These are phyloP conservation scores for Plestiodon gilberti DNA, from an alignment of 2,113 vertebrate genomes.

Conservation along the genomic window DNA sequence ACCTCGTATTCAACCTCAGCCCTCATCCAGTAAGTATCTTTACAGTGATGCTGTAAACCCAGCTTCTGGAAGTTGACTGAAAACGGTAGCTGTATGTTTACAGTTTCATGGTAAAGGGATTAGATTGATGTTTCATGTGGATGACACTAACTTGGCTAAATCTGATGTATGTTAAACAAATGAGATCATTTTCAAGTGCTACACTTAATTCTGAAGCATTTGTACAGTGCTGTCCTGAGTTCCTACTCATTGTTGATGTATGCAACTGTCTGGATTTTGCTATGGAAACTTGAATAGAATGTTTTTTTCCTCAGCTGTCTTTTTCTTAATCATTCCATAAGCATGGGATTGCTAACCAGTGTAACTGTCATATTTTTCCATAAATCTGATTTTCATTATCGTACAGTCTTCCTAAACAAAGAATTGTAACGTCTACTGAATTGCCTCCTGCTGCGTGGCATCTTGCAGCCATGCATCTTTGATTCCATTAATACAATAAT, in stretches of 20 bases:
- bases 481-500: not conserved
- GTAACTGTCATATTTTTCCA: not conserved
- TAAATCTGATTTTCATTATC: not conserved
- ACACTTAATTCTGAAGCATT: not conserved
- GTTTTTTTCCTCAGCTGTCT: not conserved
- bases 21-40: constrained; percentile 90
- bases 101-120: constrained; percentile 40
- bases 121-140: constrained; percentile 5
- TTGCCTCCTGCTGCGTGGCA: not conserved
- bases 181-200: not conserved
- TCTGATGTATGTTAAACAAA: not conserved
- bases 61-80: not conserved
- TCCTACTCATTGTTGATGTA: not conserved
- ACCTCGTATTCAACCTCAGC: constrained; percentile 90
- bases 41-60: constrained; percentile 22
- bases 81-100: not conserved
- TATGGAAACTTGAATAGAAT: not conserved
- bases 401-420: not conserved
- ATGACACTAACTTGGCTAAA: not conserved
- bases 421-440: not conserved
- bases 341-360: not conserved
- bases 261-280: not conserved
- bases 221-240: not conserved
- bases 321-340: not conserved
- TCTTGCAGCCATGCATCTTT: not conserved